These are phyloP conservation scores for Harpegnathos saltator DNA, from an alignment of 1,140 invertebrate species.

Conservation along the genomic window DNA sequence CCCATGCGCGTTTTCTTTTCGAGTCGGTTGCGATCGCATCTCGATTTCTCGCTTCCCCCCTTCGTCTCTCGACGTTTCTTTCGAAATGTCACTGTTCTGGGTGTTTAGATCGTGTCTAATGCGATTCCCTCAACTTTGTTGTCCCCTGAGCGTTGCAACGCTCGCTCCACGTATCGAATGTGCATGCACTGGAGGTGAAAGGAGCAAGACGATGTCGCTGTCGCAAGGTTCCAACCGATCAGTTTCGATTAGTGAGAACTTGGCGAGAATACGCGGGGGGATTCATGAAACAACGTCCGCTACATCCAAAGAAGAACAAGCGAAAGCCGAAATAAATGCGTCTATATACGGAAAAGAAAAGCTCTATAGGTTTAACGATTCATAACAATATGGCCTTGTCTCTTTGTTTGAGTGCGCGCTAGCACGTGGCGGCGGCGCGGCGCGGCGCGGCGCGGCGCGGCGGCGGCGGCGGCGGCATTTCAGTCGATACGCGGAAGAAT, in stretches of 20 bases:
- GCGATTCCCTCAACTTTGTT: too few species aligned
- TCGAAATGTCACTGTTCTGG: too few species aligned
- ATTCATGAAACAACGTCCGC: conserved; percentile 25
- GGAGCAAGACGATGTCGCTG: too few species aligned
- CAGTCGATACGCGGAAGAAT: conserved; percentile 52
- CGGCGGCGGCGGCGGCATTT: too few species aligned
- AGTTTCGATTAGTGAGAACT: conserved; percentile 4
- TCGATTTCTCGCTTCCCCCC: too few species aligned
- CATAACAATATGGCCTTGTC: conserved; percentile 74
- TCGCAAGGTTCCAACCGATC: neutral
- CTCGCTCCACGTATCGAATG: too few species aligned
- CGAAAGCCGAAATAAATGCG: neutral
- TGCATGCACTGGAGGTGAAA: too few species aligned
- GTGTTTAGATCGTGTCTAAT: too few species aligned
- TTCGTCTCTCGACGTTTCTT: too few species aligned
- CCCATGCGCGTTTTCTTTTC: conserved; percentile 9
- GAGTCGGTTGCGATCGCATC: neutral
- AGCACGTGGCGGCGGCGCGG: too few species aligned
- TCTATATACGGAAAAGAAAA: conserved; percentile 54
- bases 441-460: too few species aligned
- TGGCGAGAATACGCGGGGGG: neutral
- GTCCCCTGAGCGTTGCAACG: too few species aligned
- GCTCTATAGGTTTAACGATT: conserved; percentile 57
- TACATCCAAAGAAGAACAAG: conserved; percentile 20
- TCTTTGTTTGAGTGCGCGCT: conserved; percentile 75